phyloP scores from a whole-genome alignment of 1,140 invertebrate species.

The Cydia amplana region DNA sequence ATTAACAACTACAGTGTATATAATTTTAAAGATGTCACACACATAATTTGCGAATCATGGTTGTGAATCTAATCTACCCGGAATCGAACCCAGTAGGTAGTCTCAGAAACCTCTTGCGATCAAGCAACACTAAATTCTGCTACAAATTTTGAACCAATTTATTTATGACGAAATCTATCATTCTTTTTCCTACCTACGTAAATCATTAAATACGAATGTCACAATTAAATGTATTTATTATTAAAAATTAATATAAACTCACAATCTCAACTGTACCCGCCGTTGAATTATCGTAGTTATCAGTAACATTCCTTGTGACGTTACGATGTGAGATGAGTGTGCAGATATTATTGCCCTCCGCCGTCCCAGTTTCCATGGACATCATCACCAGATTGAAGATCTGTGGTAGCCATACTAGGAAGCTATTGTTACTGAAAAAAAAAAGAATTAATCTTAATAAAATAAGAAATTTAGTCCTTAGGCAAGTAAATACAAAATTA shows the following conservation, averaged over 20 bases:
- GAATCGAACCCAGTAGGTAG: no score
- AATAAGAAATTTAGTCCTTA: not conserved
- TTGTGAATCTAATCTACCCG: no score
- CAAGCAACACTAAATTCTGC: no score
- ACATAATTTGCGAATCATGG: no score
- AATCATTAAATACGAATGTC: no score
- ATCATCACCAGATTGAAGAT: conserved; percentile 55
- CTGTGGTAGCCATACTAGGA: conserved; percentile 65
- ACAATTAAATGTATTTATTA: no score
- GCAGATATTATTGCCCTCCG: conserved; percentile 52
- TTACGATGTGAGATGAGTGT: conserved; percentile 43
- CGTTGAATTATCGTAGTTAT: conserved; percentile 12
- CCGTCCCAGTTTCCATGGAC: conserved; percentile 40
- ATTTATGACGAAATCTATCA: no score
- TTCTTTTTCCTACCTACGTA: no score
- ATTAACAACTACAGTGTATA: no score
- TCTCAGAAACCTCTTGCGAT: no score
- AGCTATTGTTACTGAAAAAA: conserved; percentile 65
- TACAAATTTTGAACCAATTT: no score
- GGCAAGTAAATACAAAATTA: not conserved
- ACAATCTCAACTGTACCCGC: conserved; percentile 20
- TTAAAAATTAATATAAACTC: not conserved
- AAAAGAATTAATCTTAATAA: not conserved
- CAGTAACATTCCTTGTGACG: not conserved
- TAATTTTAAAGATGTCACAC: no score